phyloP scores from a whole-genome alignment of 2,113 vertebrate genomes.

The Phyllostomus hastatus region DNA sequence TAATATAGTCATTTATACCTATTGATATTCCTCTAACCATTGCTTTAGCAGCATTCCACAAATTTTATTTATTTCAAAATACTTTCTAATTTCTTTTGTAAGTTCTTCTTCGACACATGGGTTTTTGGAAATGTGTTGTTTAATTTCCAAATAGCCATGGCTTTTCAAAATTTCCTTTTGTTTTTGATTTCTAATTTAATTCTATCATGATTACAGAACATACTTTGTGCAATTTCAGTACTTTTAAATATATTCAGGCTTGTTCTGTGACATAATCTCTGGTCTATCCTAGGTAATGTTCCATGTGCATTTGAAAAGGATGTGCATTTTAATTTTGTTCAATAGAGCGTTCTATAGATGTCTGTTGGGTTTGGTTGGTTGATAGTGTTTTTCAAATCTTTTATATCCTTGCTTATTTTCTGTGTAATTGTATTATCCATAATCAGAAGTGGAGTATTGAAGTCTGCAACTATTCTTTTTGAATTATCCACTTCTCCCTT shows the following conservation, averaged over 20 bases:
- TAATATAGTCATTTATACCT: not conserved
- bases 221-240: not conserved
- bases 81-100: not conserved
- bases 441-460: too few relatives aligned
- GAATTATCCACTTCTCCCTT: not conserved
- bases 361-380: not conserved
- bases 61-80: not conserved
- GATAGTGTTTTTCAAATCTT: not conserved
- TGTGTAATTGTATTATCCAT: too few relatives aligned
- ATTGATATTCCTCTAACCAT: not conserved
- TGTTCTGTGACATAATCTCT: not conserved
- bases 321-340: not conserved
- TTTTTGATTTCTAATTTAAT: not conserved
- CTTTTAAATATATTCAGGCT: not conserved
- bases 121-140: not conserved
- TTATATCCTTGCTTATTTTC: too few relatives aligned
- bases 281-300: not conserved
- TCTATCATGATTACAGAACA: not conserved
- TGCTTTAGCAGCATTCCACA: not conserved
- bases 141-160: not conserved
- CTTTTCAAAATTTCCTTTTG: not conserved
- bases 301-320: not conserved
- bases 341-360: not conserved
- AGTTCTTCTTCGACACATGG: not conserved
- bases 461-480: not conserved